Percentiles rank a stretch among this genome's conserved stretches.
Evolutionary conservation across 1,140 invertebrate genomes (phyloP).

Genomic region (Helicoverpa zea): DNA sequence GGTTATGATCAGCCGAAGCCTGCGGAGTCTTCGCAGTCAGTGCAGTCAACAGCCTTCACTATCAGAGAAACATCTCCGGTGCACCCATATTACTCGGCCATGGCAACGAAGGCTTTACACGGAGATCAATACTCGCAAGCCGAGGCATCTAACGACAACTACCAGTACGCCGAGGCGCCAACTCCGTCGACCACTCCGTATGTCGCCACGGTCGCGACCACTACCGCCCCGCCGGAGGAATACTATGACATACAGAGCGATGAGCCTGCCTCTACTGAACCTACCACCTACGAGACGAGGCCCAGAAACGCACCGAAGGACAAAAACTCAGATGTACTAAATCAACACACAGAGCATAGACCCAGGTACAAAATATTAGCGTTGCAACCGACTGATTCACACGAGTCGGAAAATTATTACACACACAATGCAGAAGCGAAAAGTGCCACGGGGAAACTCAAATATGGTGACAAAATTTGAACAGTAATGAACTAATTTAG

Average conservation of each 20-base stretch:
- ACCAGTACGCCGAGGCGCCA: conserved; percentile 76
- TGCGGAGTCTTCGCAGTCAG: conserved; percentile 55
- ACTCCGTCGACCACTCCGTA: conserved; percentile 60
- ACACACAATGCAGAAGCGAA: conserved; percentile 39
- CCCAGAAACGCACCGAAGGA: conserved; percentile 35
- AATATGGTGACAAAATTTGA: conserved; percentile 83
- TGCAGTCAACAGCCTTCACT: conserved; percentile 62
- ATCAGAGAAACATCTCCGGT: conserved; percentile 71
- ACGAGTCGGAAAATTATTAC: conserved; percentile 26
- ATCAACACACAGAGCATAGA: conserved; percentile 26
- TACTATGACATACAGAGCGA: conserved; percentile 52
- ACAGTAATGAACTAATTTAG: conserved; percentile 31
- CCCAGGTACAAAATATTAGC: conserved; percentile 51
- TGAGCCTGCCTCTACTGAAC: conserved; percentile 49
- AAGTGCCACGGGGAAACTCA: conserved; percentile 67
- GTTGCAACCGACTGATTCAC: not conserved
- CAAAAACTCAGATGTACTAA: conserved; percentile 6
- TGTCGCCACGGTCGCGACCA: conserved; percentile 55
- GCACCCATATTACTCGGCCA: conserved; percentile 73
- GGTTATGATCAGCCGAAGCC: conserved; percentile 66
- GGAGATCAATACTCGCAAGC: conserved; percentile 64
- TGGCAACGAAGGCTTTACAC: conserved; percentile 73
- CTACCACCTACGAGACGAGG: conserved; percentile 32
- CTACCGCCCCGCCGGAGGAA: conserved; percentile 48
- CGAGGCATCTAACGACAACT: conserved; percentile 80